A percentile compares a stretch with the other conserved stretches of the same genome.
phyloP scores from a whole-genome alignment of 35 echinoderm and acorn worm species.

The Lytechinus pictus region DNA sequence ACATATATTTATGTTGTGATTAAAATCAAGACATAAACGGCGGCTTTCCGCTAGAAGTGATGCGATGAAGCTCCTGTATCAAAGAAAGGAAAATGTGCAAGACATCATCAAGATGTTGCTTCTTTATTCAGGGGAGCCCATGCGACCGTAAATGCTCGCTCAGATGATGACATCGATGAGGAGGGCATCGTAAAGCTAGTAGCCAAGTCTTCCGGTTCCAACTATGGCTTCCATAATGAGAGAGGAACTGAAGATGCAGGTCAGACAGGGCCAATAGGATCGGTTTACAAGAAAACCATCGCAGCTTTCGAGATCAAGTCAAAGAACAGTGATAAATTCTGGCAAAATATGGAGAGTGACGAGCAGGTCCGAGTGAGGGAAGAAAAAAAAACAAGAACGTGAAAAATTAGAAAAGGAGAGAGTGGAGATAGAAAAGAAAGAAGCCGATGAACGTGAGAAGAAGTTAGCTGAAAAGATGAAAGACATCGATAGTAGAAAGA shows the following conservation, averaged over 20 bases:
- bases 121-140: slow-evolving; percentile 93
- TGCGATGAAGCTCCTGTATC: slow-evolving; percentile 84
- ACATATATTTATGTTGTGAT: too few species aligned
- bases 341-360: slow-evolving; percentile 76
- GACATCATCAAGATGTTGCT: slow-evolving; percentile 93
- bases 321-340: slow-evolving; percentile 90
- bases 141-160: slow-evolving; percentile 88
- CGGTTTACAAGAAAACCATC: slow-evolving; percentile 86
- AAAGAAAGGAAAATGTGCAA: slow-evolving; percentile 83
- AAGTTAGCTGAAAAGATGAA: slow-evolving; percentile 64
- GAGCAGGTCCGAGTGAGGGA: slow-evolving; percentile 46
- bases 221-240: slow-evolving; percentile 99
- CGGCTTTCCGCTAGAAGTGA: too few species aligned
- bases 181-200: slow-evolving; percentile 80
- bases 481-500: slow-evolving; percentile 53
- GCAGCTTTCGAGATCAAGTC: slow-evolving; percentile 83
- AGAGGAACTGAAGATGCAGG: slow-evolving; percentile 46
- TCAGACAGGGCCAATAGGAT: slow-evolving; percentile 70
- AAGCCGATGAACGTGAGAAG: slow-evolving; percentile 63
- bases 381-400: slow-evolving; percentile 67
- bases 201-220: slow-evolving; percentile 88
- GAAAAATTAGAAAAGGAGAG: slow-evolving; percentile 66
- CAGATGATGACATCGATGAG: slow-evolving; percentile 92
- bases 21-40: too few species aligned
- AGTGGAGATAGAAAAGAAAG: slow-evolving; percentile 65